phyloP scores from a whole-genome alignment of 2,797 vertebrate species.

The Falco biarmicus region DNA sequence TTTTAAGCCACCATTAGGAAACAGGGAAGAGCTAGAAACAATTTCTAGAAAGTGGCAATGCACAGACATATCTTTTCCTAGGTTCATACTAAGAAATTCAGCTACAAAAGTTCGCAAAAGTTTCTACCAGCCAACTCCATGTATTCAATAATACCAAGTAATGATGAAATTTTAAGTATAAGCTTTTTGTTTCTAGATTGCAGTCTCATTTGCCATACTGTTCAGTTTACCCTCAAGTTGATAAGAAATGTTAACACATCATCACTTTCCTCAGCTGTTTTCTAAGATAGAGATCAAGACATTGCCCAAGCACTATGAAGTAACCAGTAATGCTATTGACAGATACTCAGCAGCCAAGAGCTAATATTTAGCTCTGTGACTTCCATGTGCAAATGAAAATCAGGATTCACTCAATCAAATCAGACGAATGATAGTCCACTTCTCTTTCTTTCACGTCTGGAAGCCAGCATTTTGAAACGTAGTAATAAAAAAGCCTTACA shows the following conservation, averaged over 20 bases:
- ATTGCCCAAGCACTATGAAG: background rate
- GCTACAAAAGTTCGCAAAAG: background rate
- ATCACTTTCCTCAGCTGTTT: background rate
- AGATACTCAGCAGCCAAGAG: background rate
- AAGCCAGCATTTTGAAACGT: background rate
- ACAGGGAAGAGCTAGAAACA: background rate
- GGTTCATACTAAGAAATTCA: background rate
- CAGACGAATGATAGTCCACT: background rate
- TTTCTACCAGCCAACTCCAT: background rate
- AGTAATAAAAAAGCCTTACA: background rate
- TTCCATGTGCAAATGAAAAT: background rate
- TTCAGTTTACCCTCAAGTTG: background rate
- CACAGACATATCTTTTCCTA: background rate
- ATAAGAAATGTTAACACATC: background rate
- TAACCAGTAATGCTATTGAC: background rate
- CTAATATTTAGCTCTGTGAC: background rate
- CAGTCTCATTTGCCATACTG: background rate
- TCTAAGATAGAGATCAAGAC: background rate
- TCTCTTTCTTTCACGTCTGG: background rate
- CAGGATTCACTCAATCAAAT: background rate
- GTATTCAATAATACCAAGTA: background rate
- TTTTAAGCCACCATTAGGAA: background rate
- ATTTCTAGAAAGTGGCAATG: background rate
- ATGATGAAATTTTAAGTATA: background rate
- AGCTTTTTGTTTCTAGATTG: background rate